Evolutionary conservation across 2,113 vertebrate genomes (phyloP), one percentile per base, ranked within the genome.

Genomic region (Lophura nycthemera): DNA sequence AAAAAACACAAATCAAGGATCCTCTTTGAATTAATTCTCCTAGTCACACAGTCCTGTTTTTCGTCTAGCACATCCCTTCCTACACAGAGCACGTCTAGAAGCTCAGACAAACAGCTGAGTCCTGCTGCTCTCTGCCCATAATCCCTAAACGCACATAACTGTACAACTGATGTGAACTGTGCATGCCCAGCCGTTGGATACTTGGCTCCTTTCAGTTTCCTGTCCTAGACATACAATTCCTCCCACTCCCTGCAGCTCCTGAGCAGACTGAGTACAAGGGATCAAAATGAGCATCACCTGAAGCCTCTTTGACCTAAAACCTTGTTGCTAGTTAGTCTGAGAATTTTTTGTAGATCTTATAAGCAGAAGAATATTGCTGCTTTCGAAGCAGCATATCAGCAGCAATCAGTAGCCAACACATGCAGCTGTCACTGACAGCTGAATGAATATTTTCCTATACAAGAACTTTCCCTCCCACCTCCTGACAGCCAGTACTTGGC

Each of bases 401-500:
- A 32, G 50, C 19, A 79, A 75, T 12, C 24, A 47, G 34, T 2
- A 72, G 42, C 38, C 29, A 76, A 65, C 87, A 42, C 32, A 79
- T 56, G 60, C 95, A 95, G 92, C 95, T 96, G 96, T 91, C 72
- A 56, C 59, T 27, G 64, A 95, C 92, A 96, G 95, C 89, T 96
- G 95, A 89, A 71, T n/a, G 80, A 92, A 27, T 94, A 92, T 71
- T 88, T 93, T 95, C 56, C 47, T 64, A 15, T 5, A 18, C 32
- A 74, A 90, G 17, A 67, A 38, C 52, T 52, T 67, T 83, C 8
- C 14, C 27, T 59, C 30, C 47, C 47, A 38, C 8, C 34, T 64
- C 24, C 29, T 36, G 27, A 38, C 34, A 21, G 69, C 13, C 13
- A 21, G 19, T 17, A 24, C 16, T 65, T 72, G 88, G 83, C 43